phyloP scores from a whole-genome alignment of 64 coral and sea anemone genomes.

The Orbicella faveolata region DNA sequence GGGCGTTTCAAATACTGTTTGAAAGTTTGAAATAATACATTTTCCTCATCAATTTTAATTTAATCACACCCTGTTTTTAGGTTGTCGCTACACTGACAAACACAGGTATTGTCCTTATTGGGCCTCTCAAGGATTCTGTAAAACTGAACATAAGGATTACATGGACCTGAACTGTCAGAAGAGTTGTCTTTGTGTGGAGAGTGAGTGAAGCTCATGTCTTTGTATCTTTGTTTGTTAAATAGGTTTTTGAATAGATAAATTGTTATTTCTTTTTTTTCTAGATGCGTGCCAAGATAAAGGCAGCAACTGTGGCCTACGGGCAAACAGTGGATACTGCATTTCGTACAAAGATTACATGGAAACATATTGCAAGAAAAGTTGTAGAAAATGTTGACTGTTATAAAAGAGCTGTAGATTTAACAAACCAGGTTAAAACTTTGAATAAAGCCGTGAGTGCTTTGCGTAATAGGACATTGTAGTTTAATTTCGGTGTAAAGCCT shows the following conservation, averaged over 20 bases:
- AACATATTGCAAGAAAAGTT: conserved; percentile 9
- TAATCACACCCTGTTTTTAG: neutral
- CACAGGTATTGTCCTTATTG: neutral
- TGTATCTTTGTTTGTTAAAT: too few species aligned
- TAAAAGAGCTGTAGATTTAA: neutral
- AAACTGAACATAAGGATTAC: conserved; percentile 1
- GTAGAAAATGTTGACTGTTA: neutral
- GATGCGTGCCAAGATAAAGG: neutral
- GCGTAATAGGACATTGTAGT: too few species aligned
- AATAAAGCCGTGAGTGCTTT: neutral
- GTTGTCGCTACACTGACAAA: neutral
- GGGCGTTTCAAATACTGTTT: too few species aligned
- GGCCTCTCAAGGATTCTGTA: neutral
- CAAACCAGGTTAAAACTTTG: neutral
- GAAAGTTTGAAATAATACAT: too few species aligned
- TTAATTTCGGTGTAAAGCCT: too few species aligned
- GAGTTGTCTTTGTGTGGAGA: neutral
- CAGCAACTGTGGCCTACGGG: neutral
- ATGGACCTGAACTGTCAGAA: conserved; percentile 7
- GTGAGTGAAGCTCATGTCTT: neutral
- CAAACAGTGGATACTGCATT: neutral
- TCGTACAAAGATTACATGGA: conserved; percentile 14
- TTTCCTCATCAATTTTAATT: neutral
- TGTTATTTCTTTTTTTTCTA: neutral
- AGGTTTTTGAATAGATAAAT: neutral